Evolutionary conservation across 1,140 invertebrate species (phyloP), one percentile per base, ranked within the genome.

Genomic region (Gerris buenoi): DNA sequence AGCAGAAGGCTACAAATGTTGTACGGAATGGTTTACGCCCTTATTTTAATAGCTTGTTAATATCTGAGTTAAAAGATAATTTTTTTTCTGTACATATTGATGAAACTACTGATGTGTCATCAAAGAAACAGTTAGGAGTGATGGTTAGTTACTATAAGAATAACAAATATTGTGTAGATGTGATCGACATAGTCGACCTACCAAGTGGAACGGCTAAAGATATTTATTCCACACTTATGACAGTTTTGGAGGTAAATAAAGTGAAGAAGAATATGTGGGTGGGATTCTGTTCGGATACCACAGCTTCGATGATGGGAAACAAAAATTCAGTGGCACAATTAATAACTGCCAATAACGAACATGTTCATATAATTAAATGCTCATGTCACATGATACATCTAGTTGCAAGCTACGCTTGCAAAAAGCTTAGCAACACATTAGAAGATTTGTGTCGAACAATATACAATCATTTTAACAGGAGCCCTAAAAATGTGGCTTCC

Each of bases 271-370:
- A 56, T 56, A 71, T 68, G 59, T 64, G 68, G 58, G 27, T 71
- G 13, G 69, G 69, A 23, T 71, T 70, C 61, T 67, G 63, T 63
- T 29, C 64, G 66, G 70, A 71, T 70, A 60, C 62, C 1, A 58
- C 67, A 23, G 70, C 68, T 66, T 63, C 63, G 2, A 71, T 71
- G 70, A 70, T 71, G 69, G 69, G 70, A 22, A 46, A n/a, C 25
- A 25, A 61, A 25, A 1, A 70, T 63, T 71, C 70, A 25, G 60
- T 71, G 22, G 63, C 67, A 66, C 22, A 64, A 25, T 57, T 68
- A 18, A 57, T 69, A 2, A 70, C 60, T 27, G 18, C 58, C 26
- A 57, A 71, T 62, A 65, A 67, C 29, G 27, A n/a, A 14, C 23
- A 65, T 65, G 22, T 65, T 46, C 23, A 46, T 56, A 65, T 65